Evolutionary conservation across 2,888 invertebrate species (phyloP).

Genomic region (Embidobia sp.): DNA sequence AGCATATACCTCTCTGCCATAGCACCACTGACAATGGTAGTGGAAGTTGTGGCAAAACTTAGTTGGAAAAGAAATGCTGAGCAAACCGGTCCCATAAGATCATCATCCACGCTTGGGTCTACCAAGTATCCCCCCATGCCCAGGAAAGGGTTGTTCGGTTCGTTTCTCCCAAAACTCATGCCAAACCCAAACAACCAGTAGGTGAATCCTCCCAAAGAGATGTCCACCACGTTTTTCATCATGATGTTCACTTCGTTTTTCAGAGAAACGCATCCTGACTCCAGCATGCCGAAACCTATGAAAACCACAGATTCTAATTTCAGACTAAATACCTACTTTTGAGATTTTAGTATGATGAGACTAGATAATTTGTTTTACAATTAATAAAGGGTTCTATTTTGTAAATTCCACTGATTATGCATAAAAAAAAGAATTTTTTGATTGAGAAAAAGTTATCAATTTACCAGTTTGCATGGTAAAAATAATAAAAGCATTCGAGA

Average conservation of each 20-base stretch:
- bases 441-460: too few relatives aligned
- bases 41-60: constrained; percentile 94
- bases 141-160: constrained; percentile 89
- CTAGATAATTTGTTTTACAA: too few relatives aligned
- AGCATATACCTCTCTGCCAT: constrained; percentile 93
- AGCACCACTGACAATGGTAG: constrained; percentile 95
- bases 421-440: too few relatives aligned
- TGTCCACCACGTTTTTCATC: constrained; percentile 98
- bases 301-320: not conserved
- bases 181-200: constrained; percentile 98
- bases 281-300: constrained; percentile 93
- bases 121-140: constrained; percentile 90
- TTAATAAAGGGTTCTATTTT: too few relatives aligned
- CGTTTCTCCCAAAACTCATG: constrained; percentile 91
- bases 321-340: too few relatives aligned
- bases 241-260: constrained; percentile 98
- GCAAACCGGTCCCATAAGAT: constrained; percentile 91
- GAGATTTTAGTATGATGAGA: too few relatives aligned
- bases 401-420: too few relatives aligned
- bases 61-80: constrained; percentile 95
- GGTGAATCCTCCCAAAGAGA: constrained; percentile 94
- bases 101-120: constrained; percentile 88
- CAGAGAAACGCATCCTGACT: constrained; percentile 95
- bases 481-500: constrained; percentile 94
- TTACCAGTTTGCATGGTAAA: constrained; percentile 96